Evolutionary conservation across 2,888 invertebrate genomes (phyloP).

Genomic region (Drosophila buzzatii): DNA sequence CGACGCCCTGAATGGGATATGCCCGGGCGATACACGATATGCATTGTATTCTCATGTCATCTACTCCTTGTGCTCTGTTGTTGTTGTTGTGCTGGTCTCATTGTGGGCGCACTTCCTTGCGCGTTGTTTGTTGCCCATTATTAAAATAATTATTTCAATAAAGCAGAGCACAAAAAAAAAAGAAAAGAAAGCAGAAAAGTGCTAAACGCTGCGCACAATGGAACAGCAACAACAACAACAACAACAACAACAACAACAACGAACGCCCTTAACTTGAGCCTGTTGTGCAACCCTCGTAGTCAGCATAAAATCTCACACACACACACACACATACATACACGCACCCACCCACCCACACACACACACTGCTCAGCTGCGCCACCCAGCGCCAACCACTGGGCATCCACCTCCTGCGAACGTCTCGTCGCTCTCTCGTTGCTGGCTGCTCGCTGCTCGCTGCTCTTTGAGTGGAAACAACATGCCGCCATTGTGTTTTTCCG

Average conservation of each 20-base stretch:
- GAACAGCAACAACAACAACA: constrained; percentile 50
- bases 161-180: constrained; percentile 44
- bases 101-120: constrained; percentile 46
- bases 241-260: constrained; percentile 25
- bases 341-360: constrained; percentile 13
- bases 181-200: constrained; percentile 67
- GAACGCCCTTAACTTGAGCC: constrained; percentile 6
- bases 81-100: constrained; percentile 35
- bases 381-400: constrained; percentile 52
- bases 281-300: constrained; percentile 70
- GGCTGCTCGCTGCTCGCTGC: constrained; percentile 68
- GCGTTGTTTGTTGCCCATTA: constrained; percentile 79
- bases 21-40: constrained; percentile 19
- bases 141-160: constrained; percentile 83
- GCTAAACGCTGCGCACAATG: constrained; percentile 75
- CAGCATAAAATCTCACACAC: constrained; percentile 71
- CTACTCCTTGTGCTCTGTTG: constrained; percentile 6
- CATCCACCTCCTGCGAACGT: constrained; percentile 63
- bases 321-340: constrained; percentile 26
- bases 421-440: constrained; percentile 53
- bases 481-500: constrained; percentile 74
- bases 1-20: constrained; percentile 16
- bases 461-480: constrained; percentile 75
- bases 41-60: constrained; percentile 40
- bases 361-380: constrained; percentile 16